Base-by-base conservation (phyloP, 2,113 vertebrate species). In the Centropus unirufus region DNA sequence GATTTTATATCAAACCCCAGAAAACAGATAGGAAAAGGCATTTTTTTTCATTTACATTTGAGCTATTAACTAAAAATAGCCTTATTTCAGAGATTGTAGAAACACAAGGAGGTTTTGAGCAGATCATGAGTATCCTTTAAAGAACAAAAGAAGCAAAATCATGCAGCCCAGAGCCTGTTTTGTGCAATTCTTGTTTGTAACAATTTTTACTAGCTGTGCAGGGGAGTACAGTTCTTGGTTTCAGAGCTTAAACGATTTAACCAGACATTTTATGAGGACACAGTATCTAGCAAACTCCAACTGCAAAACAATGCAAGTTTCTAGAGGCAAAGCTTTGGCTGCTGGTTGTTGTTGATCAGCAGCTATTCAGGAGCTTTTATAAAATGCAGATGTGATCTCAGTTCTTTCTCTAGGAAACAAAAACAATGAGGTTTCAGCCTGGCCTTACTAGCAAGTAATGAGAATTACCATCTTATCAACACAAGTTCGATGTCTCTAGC, bases 311-410 rank as follows among this genome's bases (percentile, higher is more conserved):
- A 83, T 88, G 59, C 52, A 47, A 90, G 78, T 94, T 94, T 96
- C 75, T 95, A 29, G 70, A 91, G 59, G 70, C 87, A 52, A 83
- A 87, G 32, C 8, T 8, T 85, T 95, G 84, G 84, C 93, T 69
- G 87, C 67, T 74, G 39, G 42, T 90, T 32, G 20, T 90, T 94
- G 87, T 92, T 55, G 26, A 88, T 96, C 93, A 90, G 78, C 64
- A 77, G 12, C 87, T 85, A 58, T 55, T 92, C 89, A 77, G 93
- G 75, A 94, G 78, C 62, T 91, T 93, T 96, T 95, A 95, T 97
- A 85, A 95, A 95, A 95, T 51, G 84, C 96, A 96, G 95, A 95
- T 95, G 95, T 96, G 91, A 73, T 95, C 74, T 89, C 58, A 42
- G 75, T 55, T 68, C 75, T 85, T 96, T 90, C 93, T 94, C 95